Evolutionary conservation across 1,140 invertebrate genomes (phyloP).

Genomic region (Nymphalis io): DNA sequence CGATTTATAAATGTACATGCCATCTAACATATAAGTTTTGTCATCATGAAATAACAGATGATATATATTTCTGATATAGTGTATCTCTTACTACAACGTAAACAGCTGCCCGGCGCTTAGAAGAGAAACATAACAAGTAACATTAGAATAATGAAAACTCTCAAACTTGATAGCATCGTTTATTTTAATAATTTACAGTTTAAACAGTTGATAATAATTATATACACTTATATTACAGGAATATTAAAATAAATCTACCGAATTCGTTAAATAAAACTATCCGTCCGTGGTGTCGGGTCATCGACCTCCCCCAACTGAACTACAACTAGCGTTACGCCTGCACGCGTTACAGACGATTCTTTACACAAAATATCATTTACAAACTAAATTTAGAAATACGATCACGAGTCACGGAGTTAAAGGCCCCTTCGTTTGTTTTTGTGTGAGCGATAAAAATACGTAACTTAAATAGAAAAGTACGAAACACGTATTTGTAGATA

Average conservation of each 20-base stretch:
- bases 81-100: too few relatives aligned
- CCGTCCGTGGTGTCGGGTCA: not conserved
- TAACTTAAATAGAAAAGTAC: slow-evolving; percentile 6
- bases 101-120: too few relatives aligned
- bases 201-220: slow-evolving; percentile 61
- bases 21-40: too few relatives aligned
- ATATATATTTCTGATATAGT: too few relatives aligned
- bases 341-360: not conserved
- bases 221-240: slow-evolving; percentile 69
- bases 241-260: slow-evolving; percentile 56
- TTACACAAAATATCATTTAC: slow-evolving; percentile 1
- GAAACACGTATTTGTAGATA: not conserved
- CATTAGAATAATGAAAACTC: slow-evolving; percentile 5
- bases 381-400: slow-evolving; percentile 9
- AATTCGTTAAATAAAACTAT: slow-evolving; percentile 35
- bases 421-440: not conserved
- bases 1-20: too few relatives aligned
- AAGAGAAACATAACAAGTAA: too few relatives aligned
- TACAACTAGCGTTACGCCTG: slow-evolving; percentile 1
- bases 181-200: slow-evolving; percentile 69
- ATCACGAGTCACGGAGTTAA: not conserved
- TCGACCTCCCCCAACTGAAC: not conserved
- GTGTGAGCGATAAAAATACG: not conserved
- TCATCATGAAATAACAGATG: too few relatives aligned
- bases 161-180: slow-evolving; percentile 37